Base-by-base conservation (phyloP, 2,888 invertebrate genomes). In the Apomyelois bistriatella region DNA sequence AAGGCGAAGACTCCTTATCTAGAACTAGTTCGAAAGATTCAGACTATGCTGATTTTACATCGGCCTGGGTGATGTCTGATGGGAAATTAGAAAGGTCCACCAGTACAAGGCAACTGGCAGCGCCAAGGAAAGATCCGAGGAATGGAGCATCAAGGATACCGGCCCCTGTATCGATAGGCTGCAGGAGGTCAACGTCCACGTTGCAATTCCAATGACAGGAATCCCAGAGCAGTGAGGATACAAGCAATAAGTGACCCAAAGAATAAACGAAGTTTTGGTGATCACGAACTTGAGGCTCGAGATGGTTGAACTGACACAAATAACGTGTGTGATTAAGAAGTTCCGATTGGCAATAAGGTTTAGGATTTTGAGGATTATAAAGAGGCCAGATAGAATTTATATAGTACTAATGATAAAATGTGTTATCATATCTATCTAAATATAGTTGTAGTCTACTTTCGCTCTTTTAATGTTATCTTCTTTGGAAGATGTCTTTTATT, bases 21-120 rank as follows among this genome's bases (percentile, higher is more conserved):
- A 74, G 91, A 53, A 85, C 91, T 38, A 86, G 92, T 55, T 91
- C 86, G 2, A 91, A 92, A 43, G 86, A 91, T 53, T 92, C 93
- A 1, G 92, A 93, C 49, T 93, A 92, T 48, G 92, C 94, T 59
- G 94, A 94, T 61, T 93, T 94, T 72, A 94, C 94, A 6, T 92
- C 93, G 22, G 93, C 94, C 9, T 94, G 94, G 94, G 93, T 94
- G 30, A 93, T 94, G 82, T 93, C 93, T 60, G 94, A 94, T 74
- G 94, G 94, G 0, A 93, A 93, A 59, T 76, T 94, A 48, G 93
- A 92, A 60, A 80, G 93, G 50, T 92, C 92, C 12, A 91, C 91
- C 40, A 92, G 92, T 56, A 92, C 90, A 4, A 76, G 89, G 56
- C 90, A 91, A 62, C 59, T 91, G 59, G 85, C 89, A 32, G 83